Evolutionary conservation across 2,797 vertebrate genomes (phyloP), one percentile per base, ranked within the genome.

Genomic region (Halcyon smyrnensis): DNA sequence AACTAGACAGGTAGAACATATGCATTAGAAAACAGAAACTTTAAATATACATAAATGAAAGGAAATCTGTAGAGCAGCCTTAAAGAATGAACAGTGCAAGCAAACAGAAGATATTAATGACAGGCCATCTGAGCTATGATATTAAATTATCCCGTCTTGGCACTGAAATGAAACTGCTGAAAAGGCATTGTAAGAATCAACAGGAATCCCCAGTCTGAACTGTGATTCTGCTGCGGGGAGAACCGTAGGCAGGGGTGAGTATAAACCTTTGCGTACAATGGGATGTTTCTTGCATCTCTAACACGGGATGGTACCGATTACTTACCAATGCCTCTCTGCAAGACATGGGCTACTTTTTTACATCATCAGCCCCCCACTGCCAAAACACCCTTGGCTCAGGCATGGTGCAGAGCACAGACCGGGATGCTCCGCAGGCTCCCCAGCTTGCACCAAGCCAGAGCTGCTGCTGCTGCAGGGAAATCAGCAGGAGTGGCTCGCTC

Each of bases 1-100:
- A 90, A 83, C 17, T 45, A 75, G 51, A 62, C 64, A 92, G 77
- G 77, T 51, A 92, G 73, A 89, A 93, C 46, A 62, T 62, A 77
- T 1, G 78, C 71, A 85, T 75, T 85, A 85, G 93, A 84, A 94
- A 96, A 92, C 45, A 93, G 64, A 91, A 93, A 80, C 27, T 84
- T 92, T 51, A 86, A 94, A 93, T 56, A 75, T 18, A 71, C 0
- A 0, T 56, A 83, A 89, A 71, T 3, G 19, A 87, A 85, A 92
- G 41, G n/a, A 89, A 89, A 77, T 63, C 69, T 83, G 45, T 8
- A 84, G 46, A 87, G 84, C 45, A n/a, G 85, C 73, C 82, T 76
- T 84, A 27, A 73, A 88, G 81, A 70, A 94, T 30, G 57, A 90
- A 27, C 0, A 0, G 54, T 87, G 78, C 68, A 94, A 92, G 87